Conservation (phyloP, 2,113 vertebrate genomes). For the Ochotona princeps region DNA sequence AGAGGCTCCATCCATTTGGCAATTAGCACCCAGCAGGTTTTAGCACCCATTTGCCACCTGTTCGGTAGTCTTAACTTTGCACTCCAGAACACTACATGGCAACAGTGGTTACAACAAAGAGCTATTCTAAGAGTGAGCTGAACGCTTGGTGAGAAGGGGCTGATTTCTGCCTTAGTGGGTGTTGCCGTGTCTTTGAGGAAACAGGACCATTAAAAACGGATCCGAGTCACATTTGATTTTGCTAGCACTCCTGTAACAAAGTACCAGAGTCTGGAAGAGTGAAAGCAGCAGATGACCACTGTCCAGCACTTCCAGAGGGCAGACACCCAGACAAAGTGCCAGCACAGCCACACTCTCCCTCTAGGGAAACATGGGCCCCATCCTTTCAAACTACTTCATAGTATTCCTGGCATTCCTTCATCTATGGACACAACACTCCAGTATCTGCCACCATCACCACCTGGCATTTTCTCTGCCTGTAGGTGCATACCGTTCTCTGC, state of each 20-base stretch:
- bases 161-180: not conserved
- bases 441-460: fast-evolving
- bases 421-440: too few relatives aligned
- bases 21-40: constrained; percentile 77
- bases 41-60: constrained; percentile 78
- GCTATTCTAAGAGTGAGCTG: not conserved
- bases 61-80: constrained; percentile 28
- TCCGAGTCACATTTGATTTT: not conserved
- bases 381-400: not conserved
- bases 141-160: not conserved
- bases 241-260: not conserved
- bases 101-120: not conserved
- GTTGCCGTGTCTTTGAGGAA: not conserved
- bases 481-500: not conserved
- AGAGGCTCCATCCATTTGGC: constrained; percentile 67
- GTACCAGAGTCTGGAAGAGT: not conserved
- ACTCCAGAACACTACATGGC: not conserved
- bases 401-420: not conserved
- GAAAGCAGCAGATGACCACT: not conserved
- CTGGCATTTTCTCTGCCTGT: fast-evolving
- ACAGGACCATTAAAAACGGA: not conserved
- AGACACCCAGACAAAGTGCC: not conserved
- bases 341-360: fast-evolving
- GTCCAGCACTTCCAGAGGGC: not conserved
- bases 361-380: not conserved